Percentiles rank a stretch among this genome's conserved stretches.
Conservation (phyloP, 2,888 invertebrate species). For the Sepioteuthis lessoniana region DNA sequence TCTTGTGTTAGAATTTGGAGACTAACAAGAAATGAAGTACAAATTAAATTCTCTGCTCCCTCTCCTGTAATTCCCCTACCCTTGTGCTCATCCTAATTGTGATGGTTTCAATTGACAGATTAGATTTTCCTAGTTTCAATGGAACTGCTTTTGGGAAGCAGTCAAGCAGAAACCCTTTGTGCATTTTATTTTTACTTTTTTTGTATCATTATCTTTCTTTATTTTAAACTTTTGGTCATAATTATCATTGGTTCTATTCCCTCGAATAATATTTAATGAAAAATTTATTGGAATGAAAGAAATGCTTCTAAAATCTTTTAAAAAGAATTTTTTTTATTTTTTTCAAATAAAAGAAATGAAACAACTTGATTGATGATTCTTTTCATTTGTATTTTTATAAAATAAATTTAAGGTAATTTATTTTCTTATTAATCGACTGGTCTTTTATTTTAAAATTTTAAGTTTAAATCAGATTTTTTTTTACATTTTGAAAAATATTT, state of each 20-base stretch:
- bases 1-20: not conserved
- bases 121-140: not conserved
- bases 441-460: no score
- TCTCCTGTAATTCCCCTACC: not conserved
- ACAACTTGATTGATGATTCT: no score
- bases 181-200: not conserved
- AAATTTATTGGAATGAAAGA: not conserved
- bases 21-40: not conserved
- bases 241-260: not conserved
- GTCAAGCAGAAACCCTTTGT: not conserved
- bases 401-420: no score
- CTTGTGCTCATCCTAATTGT: not conserved
- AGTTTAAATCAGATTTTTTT: no score
- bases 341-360: no score
- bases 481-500: no score
- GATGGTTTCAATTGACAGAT: not conserved
- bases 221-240: not conserved
- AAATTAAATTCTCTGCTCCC: not conserved
- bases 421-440: no score
- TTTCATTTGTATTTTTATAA: no score
- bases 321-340: no score
- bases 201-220: not conserved
- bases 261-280: not conserved
- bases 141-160: not conserved
- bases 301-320: not conserved